Evolutionary conservation across 2,888 invertebrate genomes (phyloP), one percentile per base, ranked within the genome.

Genomic region (Cephonodes hylas): DNA sequence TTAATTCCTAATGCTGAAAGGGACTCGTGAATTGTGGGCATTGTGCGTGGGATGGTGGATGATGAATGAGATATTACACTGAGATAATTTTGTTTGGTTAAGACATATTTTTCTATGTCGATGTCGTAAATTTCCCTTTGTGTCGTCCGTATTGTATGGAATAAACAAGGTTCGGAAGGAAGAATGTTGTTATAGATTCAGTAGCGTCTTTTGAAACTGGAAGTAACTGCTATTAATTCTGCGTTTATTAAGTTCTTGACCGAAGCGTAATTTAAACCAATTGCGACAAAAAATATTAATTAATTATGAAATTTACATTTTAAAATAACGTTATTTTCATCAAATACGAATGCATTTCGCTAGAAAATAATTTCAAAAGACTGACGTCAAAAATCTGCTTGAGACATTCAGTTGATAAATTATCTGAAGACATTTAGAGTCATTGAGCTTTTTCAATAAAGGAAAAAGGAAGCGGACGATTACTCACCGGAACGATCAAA

Each of bases 371-470:
- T 48, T 23, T 25, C 13, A 15, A 13, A 3, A 2, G 48, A 2
- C 38, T 42, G 46, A 38, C 25, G 31, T 60, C 60, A 60, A 53
- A 42, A 10, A 60, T 23, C 10, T 38, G 31, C 18, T 10, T 23
- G 42, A 69, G 64, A 66, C 66, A 72, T 68, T 65, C 58, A 56
- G 62, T 66, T 69, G 71, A 79, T 80, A 76, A 77, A 82, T 77
- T 71, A 60, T 46, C 34, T 62, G 63, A 73, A 78, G 68, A 70
- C 70, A 63, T 67, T 63, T 66, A 67, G 63, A 67, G 70, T 71
- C 68, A 66, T 67, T 68, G 65, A 70, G 71, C 65, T 72, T 76
- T 77, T 81, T 77, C 79, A 78, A 76, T 81, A 77, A 77, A 73
- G 70, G 42, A 70, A 64, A 62, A 64, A 62, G 69, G 63, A 67